Base-by-base conservation (phyloP, 2,888 invertebrate genomes). In the Melinaea marsaeus region DNA sequence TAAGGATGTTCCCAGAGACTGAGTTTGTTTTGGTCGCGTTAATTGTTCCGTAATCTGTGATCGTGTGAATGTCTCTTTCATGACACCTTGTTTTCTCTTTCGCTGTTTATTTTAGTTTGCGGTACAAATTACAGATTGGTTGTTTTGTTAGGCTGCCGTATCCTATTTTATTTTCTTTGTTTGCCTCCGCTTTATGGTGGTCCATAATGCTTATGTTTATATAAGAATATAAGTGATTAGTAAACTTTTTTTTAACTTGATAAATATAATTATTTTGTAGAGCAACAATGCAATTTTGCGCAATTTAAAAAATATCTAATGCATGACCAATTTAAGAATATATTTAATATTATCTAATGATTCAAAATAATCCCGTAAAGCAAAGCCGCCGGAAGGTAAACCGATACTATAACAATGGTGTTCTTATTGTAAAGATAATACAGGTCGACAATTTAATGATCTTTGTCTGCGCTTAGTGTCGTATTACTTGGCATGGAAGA, bases 141-240 rank as follows among this genome's bases (percentile, higher is more conserved):
- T 86, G 84, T 86, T 86, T 73, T 86, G 79, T 85, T 86, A 86
- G 86, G 86, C 82, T 83, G 80, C 84, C 72, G 82, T 78, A 68
- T 74, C 66, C 68, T 64, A 72, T 73, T 66, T 67, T 69, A 61
- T 72, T 72, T 76, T 76, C 75, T 66, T 62, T 78, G 69, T 81
- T 79, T 78, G 74, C 72, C 64, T 74, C 70, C 75, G 63, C 69
- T 77, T 72, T 63, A 74, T 69, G 76, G 76, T 77, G 79, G 82
- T 83, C 81, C 79, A 69, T 67, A 60, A 58, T 68, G 61, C 62
- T 63, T 70, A 62, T 51, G 32, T 32, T 11, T 32, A 51, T 32
- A 32, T 51, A 51, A 32, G 7, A 11, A 51, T 9, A 32, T 32
- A 51, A 22, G 42, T 9, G 42, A 9, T 9, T 9, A 42, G 42